Conservation (phyloP, 2,113 vertebrate species). For the Smithornis capensis region DNA sequence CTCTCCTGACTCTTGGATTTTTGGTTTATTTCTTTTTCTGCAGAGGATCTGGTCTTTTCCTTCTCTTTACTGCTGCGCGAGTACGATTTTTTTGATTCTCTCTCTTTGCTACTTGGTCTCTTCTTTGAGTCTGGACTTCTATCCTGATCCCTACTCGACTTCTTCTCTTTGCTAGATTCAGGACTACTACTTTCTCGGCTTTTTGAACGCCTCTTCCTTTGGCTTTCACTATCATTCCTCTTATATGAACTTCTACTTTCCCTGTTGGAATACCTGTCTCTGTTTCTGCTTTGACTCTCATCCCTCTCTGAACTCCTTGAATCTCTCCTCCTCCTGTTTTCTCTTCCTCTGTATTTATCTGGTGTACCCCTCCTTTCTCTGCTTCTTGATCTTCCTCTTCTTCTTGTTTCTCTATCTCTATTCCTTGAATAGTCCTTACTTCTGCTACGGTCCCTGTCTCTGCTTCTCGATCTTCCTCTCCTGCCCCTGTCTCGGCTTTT, state of each 20-base stretch:
- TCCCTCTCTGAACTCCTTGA: constrained; percentile 83
- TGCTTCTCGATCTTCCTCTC: constrained; percentile 79
- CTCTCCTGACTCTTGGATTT: constrained; percentile 84
- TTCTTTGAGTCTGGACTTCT: constrained; percentile 80
- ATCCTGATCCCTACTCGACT: constrained; percentile 76
- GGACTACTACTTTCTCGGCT: constrained; percentile 79
- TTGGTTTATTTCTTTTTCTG: constrained; percentile 80
- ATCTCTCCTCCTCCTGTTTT: constrained; percentile 81
- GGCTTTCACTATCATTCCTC: constrained; percentile 77
- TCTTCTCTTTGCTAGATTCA: constrained; percentile 81
- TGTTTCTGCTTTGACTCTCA: constrained; percentile 81
- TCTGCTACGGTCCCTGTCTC: constrained; percentile 79
- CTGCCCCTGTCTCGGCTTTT: constrained; percentile 80
- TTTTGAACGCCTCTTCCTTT: constrained; percentile 77
- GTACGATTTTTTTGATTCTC: constrained; percentile 72
- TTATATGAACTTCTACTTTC: constrained; percentile 82
- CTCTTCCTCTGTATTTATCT: constrained; percentile 82
- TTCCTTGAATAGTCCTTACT: constrained; percentile 81
- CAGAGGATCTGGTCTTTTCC: constrained; percentile 76
- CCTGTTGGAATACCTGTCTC: constrained; percentile 75
- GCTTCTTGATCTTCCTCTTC: constrained; percentile 82
- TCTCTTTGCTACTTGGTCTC: constrained; percentile 78
- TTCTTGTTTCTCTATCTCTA: constrained; percentile 80
- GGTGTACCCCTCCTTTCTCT: constrained; percentile 81
- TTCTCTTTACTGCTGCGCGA: constrained; percentile 78